phyloP scores from a whole-genome alignment of 2,113 vertebrate genomes.

The Cyprinodon tularosa region DNA sequence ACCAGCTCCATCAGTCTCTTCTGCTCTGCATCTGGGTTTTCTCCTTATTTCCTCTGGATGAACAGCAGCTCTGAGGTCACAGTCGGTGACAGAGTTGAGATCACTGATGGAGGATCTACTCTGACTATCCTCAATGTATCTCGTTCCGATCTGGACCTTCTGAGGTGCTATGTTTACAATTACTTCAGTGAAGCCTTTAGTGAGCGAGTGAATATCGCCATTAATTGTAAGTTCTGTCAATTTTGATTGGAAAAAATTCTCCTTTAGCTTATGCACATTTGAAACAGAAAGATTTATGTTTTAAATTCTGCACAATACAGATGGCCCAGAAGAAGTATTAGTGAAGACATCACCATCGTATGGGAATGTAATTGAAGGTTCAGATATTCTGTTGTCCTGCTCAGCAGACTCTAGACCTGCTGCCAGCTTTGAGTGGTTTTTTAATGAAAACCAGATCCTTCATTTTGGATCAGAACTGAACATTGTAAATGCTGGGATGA shows the following conservation, averaged over 20 bases:
- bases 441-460: not conserved
- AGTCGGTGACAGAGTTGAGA: conserved; percentile 48
- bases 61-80: conserved; percentile 62
- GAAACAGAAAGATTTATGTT: too few relatives aligned
- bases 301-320: conserved; percentile 4
- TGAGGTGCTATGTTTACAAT: conserved; percentile 38
- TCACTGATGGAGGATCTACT: conserved; percentile 46
- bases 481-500: not conserved
- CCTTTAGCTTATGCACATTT: too few relatives aligned
- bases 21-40: conserved; percentile 62
- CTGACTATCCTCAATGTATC: conserved; percentile 54
- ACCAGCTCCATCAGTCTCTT: conserved; percentile 56
- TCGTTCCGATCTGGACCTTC: conserved; percentile 54
- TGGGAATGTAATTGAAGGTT: conserved; percentile 32
- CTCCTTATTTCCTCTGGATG: conserved; percentile 57
- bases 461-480: not conserved
- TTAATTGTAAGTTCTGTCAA: conserved; percentile 58
- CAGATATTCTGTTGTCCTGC: conserved; percentile 45
- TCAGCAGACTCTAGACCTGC: conserved; percentile 56
- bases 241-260: too few relatives aligned
- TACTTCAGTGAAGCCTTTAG: conserved; percentile 26
- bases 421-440: conserved; percentile 50
- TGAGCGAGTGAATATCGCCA: conserved; percentile 21
- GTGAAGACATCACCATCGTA: not conserved
- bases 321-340: conserved; percentile 38